Evolutionary conservation across 2,113 vertebrate species (phyloP), one percentile per base, ranked within the genome.

Genomic region (Corvus moneduloides): DNA sequence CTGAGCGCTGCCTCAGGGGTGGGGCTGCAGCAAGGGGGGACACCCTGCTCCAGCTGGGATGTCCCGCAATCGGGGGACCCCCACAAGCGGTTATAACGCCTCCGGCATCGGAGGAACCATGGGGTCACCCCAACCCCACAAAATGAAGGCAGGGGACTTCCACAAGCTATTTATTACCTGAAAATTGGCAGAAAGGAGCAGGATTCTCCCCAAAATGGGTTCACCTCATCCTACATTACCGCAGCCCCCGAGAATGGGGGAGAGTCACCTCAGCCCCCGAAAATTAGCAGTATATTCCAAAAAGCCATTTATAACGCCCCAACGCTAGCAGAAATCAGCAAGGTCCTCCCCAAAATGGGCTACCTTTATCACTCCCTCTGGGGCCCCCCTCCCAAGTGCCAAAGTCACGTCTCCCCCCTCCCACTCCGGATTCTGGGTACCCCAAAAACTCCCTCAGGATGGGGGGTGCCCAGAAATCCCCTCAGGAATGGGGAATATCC

Each of bases 221-320:
- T 81, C n/a, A 81, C 19, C 30, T 71, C 35, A 71, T 51, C 35
- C 9, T 69, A 7, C 35, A 69, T 23, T 44, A 58, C 14, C 0
- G 0, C 23, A 69, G 35, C 44, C 28, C n/a, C 14, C 1, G 3
- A 82, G 18, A 81, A 69, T 14, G 8, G 17, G 3, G 1, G 8
- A 11, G 8, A 39, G 28, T 81, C 43, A 51, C 35, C 35, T 49
- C 64, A 59, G 24, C 3, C 44, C 15, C 13, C 0, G 1, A 43
- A 69, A 61, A 52, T 24, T 26, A 62, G 26, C 37, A 72, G 20
- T 30, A 52, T 44, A 52, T 43, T 83, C 55, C 55, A 26, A 44
- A 72, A 35, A 62, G 35, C 23, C 3, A 0, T 51, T 52, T n/a
- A 20, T 71, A 71, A 52, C 0, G 4, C 16, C 58, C 58, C 67